Evolutionary conservation across 2,888 invertebrate genomes (phyloP), one percentile per base, ranked within the genome.

Genomic region (Catocala nupta): DNA sequence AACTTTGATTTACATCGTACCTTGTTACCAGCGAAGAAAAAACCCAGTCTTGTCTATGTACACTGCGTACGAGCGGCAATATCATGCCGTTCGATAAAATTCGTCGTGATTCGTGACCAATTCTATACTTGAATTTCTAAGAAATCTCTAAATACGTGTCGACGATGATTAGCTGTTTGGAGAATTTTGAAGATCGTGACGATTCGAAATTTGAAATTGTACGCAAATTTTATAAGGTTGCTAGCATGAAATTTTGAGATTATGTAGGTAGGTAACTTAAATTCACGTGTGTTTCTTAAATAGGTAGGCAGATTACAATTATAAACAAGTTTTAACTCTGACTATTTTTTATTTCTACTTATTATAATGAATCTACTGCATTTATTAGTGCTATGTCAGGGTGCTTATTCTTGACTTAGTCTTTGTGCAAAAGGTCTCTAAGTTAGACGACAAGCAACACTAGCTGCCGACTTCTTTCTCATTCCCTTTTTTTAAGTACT

Each of bases 1-100:
- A 69, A 68, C 84, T 84, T 88, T 90, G 90, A 90, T 90, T 90
- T 90, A 90, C 88, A 87, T 90, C 84, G 75, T 63, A 70, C 72
- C 87, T 89, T 85, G 90, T 87, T 88, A 86, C 81, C 60, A 69
- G 65, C 61, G 58, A 60, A 64, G 70, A 84, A 85, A 86, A 84
- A 83, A 83, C 74, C 66, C 57, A 53, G 49, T 16, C 53, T 58
- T 65, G 55, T 64, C 11, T 57, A 54, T 33, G 75, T 77, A 71
- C 79, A 75, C 71, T 57, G 76, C 65, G 36, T 63, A 59, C 62
- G 60, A 68, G 65, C 39, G 16, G 11, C 49, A 36, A 39, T 12
- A 45, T 43, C 53, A 33, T 8, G 7, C 51, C 43, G 25, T 59
- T 61, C 49, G 51, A 9, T 10, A 50, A 60, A 55, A 50, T 59